These are phyloP conservation scores for Protobothrops flavoviridis DNA, from an alignment of 2,113 vertebrate genomes.

Conservation along the genomic window DNA sequence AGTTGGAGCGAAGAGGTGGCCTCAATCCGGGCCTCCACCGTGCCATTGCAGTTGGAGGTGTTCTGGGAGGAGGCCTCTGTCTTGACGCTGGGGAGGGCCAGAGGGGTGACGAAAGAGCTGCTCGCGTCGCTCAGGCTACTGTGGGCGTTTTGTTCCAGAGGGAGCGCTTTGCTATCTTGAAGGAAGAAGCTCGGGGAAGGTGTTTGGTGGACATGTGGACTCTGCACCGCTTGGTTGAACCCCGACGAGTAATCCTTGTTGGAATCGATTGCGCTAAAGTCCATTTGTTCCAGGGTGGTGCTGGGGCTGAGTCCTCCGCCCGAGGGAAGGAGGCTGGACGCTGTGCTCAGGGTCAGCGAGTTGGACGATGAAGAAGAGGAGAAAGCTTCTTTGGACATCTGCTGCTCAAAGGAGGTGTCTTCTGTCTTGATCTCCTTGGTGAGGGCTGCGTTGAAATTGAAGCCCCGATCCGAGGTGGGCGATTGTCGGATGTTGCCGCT, in stretches of 20 bases:
- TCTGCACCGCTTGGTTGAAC: constrained; percentile 88
- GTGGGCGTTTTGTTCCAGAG: constrained; percentile 75
- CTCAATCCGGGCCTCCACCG: constrained; percentile 79
- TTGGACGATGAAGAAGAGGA: constrained; percentile 79
- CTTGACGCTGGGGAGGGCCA: constrained; percentile 81
- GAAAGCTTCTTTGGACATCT: constrained; percentile 90
- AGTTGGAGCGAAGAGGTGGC: constrained; percentile 88
- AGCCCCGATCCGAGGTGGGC: constrained; percentile 80
- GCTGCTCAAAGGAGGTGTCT: constrained; percentile 98
- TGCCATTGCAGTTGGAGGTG: constrained; percentile 85
- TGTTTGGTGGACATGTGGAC: constrained; percentile 91
- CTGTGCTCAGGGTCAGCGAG: constrained; percentile 82
- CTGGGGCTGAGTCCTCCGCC: constrained; percentile 97
- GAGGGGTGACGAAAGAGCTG: constrained; percentile 67
- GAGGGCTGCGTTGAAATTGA: constrained; percentile 83
- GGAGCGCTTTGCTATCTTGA: constrained; percentile 85
- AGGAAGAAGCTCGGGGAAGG: constrained; percentile 97
- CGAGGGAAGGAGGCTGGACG: constrained; percentile 88
- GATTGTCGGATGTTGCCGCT: constrained; percentile 81
- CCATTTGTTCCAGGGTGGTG: constrained; percentile 98
- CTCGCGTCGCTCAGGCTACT: constrained; percentile 72
- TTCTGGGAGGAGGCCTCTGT: constrained; percentile 85
- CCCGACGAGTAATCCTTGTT: constrained; percentile 91
- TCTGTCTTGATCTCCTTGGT: constrained; percentile 96
- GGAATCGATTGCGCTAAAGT: constrained; percentile 97